phyloP scores from a whole-genome alignment of 2,888 invertebrate genomes.

The Aricia artaxerxes region DNA sequence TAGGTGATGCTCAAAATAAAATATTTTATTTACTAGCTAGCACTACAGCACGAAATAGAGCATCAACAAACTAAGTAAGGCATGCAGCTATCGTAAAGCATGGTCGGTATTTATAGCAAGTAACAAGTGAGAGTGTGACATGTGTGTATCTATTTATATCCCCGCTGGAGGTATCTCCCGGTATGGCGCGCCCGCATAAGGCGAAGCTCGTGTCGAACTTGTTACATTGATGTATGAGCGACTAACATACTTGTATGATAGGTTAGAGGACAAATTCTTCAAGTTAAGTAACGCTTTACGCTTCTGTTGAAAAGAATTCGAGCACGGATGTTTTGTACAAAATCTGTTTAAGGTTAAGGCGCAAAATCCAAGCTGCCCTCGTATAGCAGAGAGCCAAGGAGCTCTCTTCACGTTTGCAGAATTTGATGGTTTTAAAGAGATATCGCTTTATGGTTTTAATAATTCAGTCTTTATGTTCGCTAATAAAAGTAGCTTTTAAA shows the following conservation, averaged over 20 bases:
- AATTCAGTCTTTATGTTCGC: too few relatives aligned
- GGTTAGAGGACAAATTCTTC: not conserved
- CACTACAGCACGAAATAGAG: not conserved
- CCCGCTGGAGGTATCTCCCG: constrained; percentile 1
- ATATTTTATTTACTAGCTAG: not conserved
- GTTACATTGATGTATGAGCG: not conserved
- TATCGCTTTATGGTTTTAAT: too few relatives aligned
- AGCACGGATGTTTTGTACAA: too few relatives aligned
- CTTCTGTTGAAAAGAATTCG: too few relatives aligned
- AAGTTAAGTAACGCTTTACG: not conserved
- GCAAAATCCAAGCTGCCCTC: too few relatives aligned
- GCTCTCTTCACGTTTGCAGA: too few relatives aligned
- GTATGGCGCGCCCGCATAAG: not conserved
- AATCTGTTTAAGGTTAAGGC: too few relatives aligned
- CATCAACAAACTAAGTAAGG: not conserved
- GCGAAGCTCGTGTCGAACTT: constrained; percentile 1
- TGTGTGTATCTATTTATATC: not conserved
- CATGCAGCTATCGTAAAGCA: not conserved
- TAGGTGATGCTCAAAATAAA: too few relatives aligned
- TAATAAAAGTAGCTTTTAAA: too few relatives aligned
- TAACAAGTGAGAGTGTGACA: not conserved
- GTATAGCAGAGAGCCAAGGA: too few relatives aligned
- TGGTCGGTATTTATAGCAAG: not conserved
- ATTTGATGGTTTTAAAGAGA: too few relatives aligned
- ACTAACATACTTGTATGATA: not conserved